A percentile compares a stretch with the other conserved stretches of the same genome.
Conservation (phyloP, 2,888 invertebrate species). For the Ophonus ardosiacus region DNA sequence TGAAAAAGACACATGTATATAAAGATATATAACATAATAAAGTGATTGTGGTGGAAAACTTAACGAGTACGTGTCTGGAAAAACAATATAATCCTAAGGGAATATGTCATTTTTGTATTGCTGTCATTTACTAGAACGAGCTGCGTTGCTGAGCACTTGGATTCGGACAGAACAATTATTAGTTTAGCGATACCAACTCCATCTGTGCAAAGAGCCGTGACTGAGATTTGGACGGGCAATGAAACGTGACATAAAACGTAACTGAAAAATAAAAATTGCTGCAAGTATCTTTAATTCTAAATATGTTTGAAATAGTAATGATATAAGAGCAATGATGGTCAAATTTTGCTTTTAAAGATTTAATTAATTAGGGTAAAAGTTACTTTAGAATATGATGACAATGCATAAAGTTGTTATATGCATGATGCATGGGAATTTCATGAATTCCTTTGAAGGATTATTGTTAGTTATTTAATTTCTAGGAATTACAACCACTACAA, state of each 20-base stretch:
- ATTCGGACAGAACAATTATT: slow-evolving; percentile 43
- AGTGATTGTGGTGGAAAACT: not conserved
- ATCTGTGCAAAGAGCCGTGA: not conserved
- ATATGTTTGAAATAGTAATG: no score
- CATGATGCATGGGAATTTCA: no score
- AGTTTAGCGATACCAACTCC: not conserved
- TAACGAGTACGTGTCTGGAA: not conserved
- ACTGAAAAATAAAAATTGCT: no score
- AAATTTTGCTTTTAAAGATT: no score
- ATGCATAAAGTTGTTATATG: no score
- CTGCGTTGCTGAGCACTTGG: not conserved
- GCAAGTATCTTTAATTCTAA: no score
- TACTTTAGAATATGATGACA: no score
- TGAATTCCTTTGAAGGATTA: no score
- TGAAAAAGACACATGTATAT: not conserved
- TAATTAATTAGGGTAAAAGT: no score
- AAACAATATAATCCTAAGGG: not conserved
- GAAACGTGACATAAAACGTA: not conserved
- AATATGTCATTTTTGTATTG: not conserved
- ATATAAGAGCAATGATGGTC: no score
- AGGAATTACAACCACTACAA: no score
- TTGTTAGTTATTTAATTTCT: no score
- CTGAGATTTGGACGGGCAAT: not conserved
- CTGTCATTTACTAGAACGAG: slow-evolving; percentile 36
- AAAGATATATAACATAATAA: not conserved